phyloP scores from a whole-genome alignment of 1,140 invertebrate genomes.

The Thaumatotibia leucotreta region DNA sequence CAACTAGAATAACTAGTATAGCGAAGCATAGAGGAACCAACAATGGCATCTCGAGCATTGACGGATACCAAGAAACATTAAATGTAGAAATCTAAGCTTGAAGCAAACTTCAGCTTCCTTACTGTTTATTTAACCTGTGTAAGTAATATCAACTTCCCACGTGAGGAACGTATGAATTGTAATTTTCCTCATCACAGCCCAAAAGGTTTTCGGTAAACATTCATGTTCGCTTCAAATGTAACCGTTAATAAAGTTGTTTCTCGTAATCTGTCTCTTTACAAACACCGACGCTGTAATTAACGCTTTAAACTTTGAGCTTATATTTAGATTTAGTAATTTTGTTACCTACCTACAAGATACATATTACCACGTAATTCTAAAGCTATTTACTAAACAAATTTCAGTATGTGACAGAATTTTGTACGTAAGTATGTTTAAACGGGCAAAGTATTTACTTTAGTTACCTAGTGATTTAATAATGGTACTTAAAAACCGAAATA shows the following conservation, averaged over 20 bases:
- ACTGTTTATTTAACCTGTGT: conserved; percentile 10
- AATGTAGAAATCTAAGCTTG: too few relatives aligned
- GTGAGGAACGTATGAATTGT: conserved; percentile 21
- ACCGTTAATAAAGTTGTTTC: conserved; percentile 18
- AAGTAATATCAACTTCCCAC: conserved; percentile 19
- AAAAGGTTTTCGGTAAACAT: conserved; percentile 20
- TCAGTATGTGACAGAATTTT: not conserved
- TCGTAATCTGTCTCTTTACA: not conserved
- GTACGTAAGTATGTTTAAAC: not conserved
- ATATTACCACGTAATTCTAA: not conserved
- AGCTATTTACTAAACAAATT: not conserved
- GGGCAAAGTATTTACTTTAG: not conserved
- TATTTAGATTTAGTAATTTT: not conserved
- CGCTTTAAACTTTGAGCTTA: not conserved
- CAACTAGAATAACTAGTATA: too few relatives aligned
- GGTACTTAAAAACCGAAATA: too few relatives aligned
- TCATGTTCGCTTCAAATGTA: conserved; percentile 21
- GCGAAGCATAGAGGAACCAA: too few relatives aligned
- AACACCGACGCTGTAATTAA: not conserved
- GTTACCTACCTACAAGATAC: not conserved
- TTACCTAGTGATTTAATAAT: too few relatives aligned
- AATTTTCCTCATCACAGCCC: conserved; percentile 34
- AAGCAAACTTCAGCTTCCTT: too few relatives aligned
- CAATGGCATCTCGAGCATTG: too few relatives aligned
- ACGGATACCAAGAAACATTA: too few relatives aligned